phyloP scores from a whole-genome alignment of 2,113 vertebrate genomes.

The Physeter macrocephalus region DNA sequence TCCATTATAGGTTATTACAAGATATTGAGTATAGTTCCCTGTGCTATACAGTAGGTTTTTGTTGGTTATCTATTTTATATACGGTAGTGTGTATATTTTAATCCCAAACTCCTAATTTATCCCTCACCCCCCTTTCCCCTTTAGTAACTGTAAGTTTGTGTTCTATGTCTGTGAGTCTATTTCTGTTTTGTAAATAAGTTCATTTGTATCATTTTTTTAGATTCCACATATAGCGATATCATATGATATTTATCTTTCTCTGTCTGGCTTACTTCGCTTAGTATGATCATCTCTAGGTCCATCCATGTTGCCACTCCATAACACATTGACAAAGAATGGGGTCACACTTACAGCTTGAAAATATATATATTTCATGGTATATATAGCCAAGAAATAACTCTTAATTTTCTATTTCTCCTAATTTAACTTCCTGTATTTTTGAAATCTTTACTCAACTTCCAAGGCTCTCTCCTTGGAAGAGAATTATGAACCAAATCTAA shows the following conservation, averaged over 20 bases:
- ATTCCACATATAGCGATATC: neutral
- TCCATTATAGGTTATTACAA: neutral
- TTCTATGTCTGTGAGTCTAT: neutral
- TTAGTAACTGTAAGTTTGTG: neutral
- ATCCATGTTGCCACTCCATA: neutral
- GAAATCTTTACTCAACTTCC: neutral
- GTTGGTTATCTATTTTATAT: neutral
- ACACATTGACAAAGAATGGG: neutral
- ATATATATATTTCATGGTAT: neutral
- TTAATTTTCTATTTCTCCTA: neutral
- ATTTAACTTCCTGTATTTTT: neutral
- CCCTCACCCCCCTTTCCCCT: too few relatives aligned
- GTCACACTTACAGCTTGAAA: neutral
- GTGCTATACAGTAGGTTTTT: neutral
- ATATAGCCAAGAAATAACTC: neutral
- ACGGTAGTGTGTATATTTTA: neutral
- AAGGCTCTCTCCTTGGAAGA: conserved; percentile 11
- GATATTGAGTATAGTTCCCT: neutral
- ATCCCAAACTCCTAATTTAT: neutral
- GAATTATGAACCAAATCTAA: conserved; percentile 15
- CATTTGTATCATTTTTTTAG: neutral
- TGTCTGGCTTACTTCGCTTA: neutral
- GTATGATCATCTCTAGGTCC: neutral
- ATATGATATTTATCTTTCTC: neutral
- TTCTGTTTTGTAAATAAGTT: neutral